phyloP scores from a whole-genome alignment of 2,113 vertebrate genomes.

The Shinisaurus crocodilurus region DNA sequence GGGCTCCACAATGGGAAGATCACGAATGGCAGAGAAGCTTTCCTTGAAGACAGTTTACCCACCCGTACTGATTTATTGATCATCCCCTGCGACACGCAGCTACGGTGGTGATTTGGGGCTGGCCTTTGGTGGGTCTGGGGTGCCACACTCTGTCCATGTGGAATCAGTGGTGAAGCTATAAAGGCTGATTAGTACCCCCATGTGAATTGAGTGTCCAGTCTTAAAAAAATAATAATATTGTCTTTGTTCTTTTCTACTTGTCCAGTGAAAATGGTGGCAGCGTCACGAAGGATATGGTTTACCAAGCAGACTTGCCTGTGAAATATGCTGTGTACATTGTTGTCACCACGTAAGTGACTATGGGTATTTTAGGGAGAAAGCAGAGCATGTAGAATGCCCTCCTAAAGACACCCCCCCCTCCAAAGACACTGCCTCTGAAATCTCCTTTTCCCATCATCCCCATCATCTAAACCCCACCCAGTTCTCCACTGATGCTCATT shows the following conservation, averaged over 20 bases:
- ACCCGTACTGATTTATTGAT: too few species aligned
- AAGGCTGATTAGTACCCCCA: too few species aligned
- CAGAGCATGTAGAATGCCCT: background rate
- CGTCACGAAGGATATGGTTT: background rate
- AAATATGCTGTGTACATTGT: constrained; percentile 52
- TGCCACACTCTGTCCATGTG: background rate
- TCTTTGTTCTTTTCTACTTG: background rate
- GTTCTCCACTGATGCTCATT: background rate
- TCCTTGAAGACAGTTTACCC: too few species aligned
- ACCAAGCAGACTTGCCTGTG: constrained; percentile 48
- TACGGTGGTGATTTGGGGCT: background rate
- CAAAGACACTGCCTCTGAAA: too few species aligned
- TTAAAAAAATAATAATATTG: background rate
- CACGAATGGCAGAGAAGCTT: background rate
- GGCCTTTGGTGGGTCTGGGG: background rate
- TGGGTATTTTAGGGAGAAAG: background rate
- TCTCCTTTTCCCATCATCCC: background rate
- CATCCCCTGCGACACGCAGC: too few species aligned
- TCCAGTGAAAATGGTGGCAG: constrained; percentile 60
- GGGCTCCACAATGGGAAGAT: background rate
- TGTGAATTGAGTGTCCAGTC: background rate
- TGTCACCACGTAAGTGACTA: constrained; percentile 50
- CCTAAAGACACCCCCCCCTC: too few species aligned
- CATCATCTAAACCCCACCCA: background rate
- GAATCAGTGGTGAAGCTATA: background rate